Conservation (phyloP, 2,113 vertebrate genomes). For the Bos javanicus region DNA sequence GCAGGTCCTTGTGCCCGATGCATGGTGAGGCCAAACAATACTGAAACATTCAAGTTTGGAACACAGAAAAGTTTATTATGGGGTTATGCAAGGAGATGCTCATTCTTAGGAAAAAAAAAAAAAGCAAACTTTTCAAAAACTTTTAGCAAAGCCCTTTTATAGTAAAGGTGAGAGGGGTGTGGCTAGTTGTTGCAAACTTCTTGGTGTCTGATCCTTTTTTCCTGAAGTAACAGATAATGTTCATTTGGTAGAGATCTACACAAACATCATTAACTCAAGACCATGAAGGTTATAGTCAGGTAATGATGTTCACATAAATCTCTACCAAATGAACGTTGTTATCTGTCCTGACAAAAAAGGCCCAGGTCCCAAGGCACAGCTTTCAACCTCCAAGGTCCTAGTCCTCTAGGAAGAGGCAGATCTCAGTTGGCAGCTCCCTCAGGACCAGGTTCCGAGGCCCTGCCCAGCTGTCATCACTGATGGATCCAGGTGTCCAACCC, state of each 20-base stretch:
- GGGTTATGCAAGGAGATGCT: neutral
- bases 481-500: neutral
- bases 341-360: neutral
- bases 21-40: neutral
- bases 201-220: neutral
- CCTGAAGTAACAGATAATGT: neutral
- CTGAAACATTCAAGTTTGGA: neutral
- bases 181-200: neutral
- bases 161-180: neutral
- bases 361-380: neutral
- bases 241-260: neutral
- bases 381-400: neutral
- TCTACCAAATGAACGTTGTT: neutral
- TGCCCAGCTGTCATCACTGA: neutral
- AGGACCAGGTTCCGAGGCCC: neutral
- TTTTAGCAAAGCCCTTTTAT: neutral
- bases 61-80: neutral
- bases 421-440: neutral
- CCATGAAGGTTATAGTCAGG: neutral
- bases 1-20: neutral
- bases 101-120: neutral
- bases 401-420: neutral
- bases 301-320: neutral
- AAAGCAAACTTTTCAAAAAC: neutral
- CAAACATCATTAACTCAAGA: neutral